Conservation (phyloP, 2,113 vertebrate genomes). For the Lutjanus erythropterus region DNA sequence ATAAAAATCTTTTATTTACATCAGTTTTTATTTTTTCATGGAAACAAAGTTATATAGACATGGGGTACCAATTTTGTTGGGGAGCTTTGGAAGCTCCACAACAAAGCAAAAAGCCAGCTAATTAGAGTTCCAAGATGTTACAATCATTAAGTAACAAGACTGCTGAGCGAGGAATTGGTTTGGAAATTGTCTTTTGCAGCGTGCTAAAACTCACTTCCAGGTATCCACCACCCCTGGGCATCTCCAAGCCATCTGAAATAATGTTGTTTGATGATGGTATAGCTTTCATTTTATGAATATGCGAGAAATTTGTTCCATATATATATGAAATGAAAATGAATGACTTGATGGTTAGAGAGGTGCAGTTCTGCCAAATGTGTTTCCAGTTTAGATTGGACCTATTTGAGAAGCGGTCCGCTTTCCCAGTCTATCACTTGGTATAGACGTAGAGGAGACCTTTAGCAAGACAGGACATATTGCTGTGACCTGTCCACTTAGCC, state of each 20-base stretch:
- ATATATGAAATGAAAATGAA: background rate
- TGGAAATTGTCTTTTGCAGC: background rate
- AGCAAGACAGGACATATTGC: no score
- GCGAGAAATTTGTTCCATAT: background rate
- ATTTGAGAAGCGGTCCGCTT: no score
- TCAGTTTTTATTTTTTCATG: background rate
- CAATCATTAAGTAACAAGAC: no score
- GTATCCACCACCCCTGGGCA: background rate
- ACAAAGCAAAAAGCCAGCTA: no score
- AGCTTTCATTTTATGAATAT: no score
- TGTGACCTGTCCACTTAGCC: no score
- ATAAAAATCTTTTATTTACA: background rate
- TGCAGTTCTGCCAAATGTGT: background rate
- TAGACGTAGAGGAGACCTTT: background rate
- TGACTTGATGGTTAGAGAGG: background rate
- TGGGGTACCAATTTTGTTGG: no score
- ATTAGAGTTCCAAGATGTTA: background rate
- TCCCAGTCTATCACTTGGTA: no score
- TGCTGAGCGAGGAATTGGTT: background rate
- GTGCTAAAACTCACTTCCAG: background rate
- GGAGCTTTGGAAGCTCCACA: no score
- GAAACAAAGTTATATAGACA: background rate
- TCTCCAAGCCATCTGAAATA: background rate
- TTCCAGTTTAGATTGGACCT: no score
- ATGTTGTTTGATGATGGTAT: no score